Conservation (phyloP, 2,113 vertebrate genomes). For the Todiramphus chloris region DNA sequence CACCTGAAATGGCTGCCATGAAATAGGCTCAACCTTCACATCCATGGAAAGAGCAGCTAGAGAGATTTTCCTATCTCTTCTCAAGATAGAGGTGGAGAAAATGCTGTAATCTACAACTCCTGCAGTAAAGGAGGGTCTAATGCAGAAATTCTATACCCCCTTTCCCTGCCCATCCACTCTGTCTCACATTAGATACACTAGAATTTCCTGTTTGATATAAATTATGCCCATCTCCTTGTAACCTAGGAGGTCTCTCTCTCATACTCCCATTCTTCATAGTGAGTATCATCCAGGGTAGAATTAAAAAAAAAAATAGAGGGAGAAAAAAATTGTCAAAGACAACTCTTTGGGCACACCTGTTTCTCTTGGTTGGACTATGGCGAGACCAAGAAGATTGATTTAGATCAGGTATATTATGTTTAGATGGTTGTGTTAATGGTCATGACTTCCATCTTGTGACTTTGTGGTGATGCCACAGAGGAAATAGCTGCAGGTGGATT, state of each 20-base stretch:
- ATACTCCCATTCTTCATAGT: not conserved
- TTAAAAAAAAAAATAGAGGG: not conserved
- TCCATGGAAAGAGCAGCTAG: not conserved
- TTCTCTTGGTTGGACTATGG: not conserved
- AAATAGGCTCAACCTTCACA: not conserved
- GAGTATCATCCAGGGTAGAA: not conserved
- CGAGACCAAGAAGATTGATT: not conserved
- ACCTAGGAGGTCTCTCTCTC: not conserved
- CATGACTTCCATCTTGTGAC: not conserved
- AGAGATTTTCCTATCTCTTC: not conserved
- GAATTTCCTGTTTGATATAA: not conserved
- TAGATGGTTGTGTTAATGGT: not conserved
- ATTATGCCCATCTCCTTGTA: not conserved
- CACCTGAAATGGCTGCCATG: not conserved
- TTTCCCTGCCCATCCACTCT: not conserved
- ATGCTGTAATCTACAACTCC: not conserved
- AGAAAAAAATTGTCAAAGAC: not conserved
- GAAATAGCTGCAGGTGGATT: not conserved
- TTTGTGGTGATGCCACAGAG: not conserved
- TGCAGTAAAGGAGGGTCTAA: not conserved
- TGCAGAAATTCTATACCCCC: not conserved
- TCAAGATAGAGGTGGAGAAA: not conserved
- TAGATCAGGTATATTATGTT: not conserved
- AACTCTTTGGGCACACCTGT: not conserved
- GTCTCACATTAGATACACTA: not conserved